Base-by-base conservation (phyloP, 2,888 invertebrate genomes). In the Pheosia tremula region DNA sequence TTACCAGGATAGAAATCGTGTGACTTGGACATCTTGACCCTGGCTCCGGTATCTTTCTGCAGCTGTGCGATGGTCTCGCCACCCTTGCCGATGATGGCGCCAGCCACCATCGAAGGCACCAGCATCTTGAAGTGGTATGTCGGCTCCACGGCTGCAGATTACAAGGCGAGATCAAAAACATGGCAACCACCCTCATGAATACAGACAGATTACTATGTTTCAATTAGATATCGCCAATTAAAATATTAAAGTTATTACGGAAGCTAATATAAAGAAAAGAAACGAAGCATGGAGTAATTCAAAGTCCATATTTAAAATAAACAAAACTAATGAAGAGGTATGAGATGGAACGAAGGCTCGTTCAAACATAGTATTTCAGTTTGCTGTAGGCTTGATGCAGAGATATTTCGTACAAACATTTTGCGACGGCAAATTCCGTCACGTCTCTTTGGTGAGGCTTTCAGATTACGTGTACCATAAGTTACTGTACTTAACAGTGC, bases 1-100 rank as follows among this genome's bases (percentile, higher is more conserved):
- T 94, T 91, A 99, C 99, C 99, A 94, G 99, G 99, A 95, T 99
- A 99, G 90, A 98, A 99, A 89, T 99, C 99, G 86, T 98, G 98
- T 60, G 98, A 98, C 94, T 99, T 99, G 82, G 99, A 99, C 99
- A 99, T 99, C 95, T 99, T 99, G 79, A 99, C 98, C 82, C 98
- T 96, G 79, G 99, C 99, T 79, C 98, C 98, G 60, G 98, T 97
- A 90, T 99, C 99, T 93, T 98, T 98, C 93, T 99, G 99, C 83
- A 99, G 95, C 87, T 98, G 98, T 80, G 99, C 98, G 92, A 99
- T 99, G 64, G 99, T 98, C 93, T 99, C 99, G 76, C 99, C 99
- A 56, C 99, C 99, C 94, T 99, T 99, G 84, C 99, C 99, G 93
- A 99, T 99, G 88, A 99, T 99, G 90, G 99, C 99, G 74, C 99